A percentile compares a stretch with the other conserved stretches of the same genome.
These are phyloP conservation scores for Caenorhabditis latens DNA, from an alignment of 1,140 invertebrate genomes.

Conservation along the genomic window DNA sequence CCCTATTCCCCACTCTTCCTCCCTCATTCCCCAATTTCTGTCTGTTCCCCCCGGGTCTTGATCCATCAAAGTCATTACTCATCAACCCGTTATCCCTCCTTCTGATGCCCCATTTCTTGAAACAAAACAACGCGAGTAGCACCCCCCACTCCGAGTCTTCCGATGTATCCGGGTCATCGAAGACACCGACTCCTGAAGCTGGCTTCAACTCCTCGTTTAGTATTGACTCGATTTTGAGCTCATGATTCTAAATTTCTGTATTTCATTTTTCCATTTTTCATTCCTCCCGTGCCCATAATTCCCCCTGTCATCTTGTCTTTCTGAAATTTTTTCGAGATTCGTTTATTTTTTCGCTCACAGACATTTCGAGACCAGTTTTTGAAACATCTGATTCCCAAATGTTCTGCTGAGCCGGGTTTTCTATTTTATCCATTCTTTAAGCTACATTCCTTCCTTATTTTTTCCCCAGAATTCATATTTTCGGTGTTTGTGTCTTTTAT, in stretches of 20 bases:
- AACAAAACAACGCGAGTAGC: neutral
- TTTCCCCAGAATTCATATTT: no score
- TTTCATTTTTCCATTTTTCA: neutral
- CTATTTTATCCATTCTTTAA: no score
- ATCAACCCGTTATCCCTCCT: constrained; percentile 20
- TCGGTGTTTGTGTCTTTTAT: no score
- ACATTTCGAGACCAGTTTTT: no score
- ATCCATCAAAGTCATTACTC: neutral
- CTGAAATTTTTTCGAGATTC: neutral
- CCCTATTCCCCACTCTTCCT: constrained; percentile 16
- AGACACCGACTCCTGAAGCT: constrained; percentile 32
- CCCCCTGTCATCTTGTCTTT: constrained; percentile 19
- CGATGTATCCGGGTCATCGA: neutral
- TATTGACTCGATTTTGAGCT: constrained; percentile 38
- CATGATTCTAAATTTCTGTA: neutral
- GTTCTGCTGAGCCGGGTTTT: no score
- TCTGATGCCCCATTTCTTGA: constrained; percentile 41
- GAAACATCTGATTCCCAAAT: no score
- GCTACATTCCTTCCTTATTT: no score
- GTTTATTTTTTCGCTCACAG: no score
- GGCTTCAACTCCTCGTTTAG: constrained; percentile 40
- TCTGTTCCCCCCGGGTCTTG: neutral
- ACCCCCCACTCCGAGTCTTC: constrained; percentile 16
- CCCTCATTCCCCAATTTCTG: constrained; percentile 38
- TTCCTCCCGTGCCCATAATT: neutral